Evolutionary conservation across 2,888 invertebrate genomes (phyloP).

Genomic region (Dolichomitus sp.): DNA sequence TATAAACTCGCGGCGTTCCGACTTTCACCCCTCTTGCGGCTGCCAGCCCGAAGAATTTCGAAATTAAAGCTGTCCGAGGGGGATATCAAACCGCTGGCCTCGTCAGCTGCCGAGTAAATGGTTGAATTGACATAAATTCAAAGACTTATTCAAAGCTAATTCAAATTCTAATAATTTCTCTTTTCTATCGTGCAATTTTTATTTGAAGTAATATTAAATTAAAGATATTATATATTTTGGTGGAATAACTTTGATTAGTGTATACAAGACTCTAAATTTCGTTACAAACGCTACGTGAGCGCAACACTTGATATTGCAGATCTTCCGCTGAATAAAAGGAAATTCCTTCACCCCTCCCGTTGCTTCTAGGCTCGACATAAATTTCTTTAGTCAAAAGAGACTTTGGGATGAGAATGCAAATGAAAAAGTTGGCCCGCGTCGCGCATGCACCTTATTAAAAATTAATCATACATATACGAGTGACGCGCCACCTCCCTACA

Average conservation of each 20-base stretch:
- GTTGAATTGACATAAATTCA: not conserved
- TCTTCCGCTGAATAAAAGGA: not conserved
- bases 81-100: not conserved
- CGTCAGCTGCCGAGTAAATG: not conserved
- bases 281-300: not conserved
- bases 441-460: slow-evolving; percentile 10
- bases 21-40: not conserved
- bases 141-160: not conserved
- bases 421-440: slow-evolving; percentile 25
- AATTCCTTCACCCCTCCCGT: not conserved
- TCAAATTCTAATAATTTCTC: not conserved
- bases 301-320: not conserved
- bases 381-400: not conserved
- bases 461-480: slow-evolving; percentile 1
- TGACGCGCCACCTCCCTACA: not conserved
- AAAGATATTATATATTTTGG: not conserved
- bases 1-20: not conserved
- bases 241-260: not conserved
- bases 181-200: not conserved
- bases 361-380: not conserved
- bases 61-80: not conserved
- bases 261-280: not conserved
- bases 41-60: slow-evolving; percentile 7
- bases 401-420: not conserved
- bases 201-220: not conserved